Evolutionary conservation across 2,888 invertebrate species (phyloP), one percentile per base, ranked within the genome.

Genomic region (Netelia virgata): DNA sequence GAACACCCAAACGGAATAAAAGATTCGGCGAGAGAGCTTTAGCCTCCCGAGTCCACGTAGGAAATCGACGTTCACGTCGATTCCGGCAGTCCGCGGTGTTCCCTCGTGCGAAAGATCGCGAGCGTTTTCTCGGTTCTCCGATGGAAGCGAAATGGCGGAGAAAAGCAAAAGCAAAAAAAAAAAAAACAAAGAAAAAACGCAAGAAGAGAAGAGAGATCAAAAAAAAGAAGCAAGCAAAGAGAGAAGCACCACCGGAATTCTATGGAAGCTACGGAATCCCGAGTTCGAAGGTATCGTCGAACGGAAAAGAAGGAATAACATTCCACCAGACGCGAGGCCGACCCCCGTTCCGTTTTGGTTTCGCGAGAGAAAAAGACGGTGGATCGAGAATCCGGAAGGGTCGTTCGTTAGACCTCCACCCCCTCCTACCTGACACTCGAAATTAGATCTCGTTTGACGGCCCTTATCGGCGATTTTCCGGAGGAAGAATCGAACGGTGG

Each of bases 31-130:
- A 47, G 18, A 47, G 57, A 69, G 55, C 47, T 57, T 64, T 36
- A 61, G 61, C 43, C 43, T 36, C 41, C 43, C 50, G 66, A 72
- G 76, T 82, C 69, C 47, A 70, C 73, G 57, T 69, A 47, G 55
- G 20, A 64, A 76, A 76, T 76, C 76, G 69, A 75, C 75, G 70
- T 82, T 64, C 68, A 28, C 28, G n/a, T 53, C 74, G 53, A 55
- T 74, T 43, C 9, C 63, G n/a, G 28, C 61, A 14, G 47, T 47
- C 47, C 10, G 47, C 47, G 47, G 68, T 28, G 75, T 41, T 57
- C 53, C 53, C 43, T 50, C 63, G 69, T 75, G 55, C 81, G 81
- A 69, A 28, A 53, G 53, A 43, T 55, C 20, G 18, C 18, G 8
- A 8, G 57, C 57, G 23, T 36, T 66, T 69, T 43, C 43, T 55